Evolutionary conservation across 2,113 vertebrate species (phyloP), one percentile per base, ranked within the genome.

Genomic region (Jacana jacana): DNA sequence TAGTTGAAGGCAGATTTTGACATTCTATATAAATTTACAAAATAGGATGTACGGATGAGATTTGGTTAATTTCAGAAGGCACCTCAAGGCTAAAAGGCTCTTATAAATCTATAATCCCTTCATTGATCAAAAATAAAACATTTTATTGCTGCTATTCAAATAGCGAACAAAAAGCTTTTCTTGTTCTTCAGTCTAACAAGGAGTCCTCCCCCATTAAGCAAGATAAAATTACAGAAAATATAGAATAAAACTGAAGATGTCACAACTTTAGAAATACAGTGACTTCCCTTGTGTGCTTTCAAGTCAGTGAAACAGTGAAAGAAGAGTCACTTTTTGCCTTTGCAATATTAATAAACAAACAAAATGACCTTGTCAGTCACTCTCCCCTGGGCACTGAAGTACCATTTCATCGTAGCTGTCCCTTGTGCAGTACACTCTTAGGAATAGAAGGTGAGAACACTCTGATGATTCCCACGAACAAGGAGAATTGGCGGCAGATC

Each of bases 361-460:
- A n/a, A n/a, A n/a, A n/a, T n/a, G 95, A 97, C 81, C 80, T 88
- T 28, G 17, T 91, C 96, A 96, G 97, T 93, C 95, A 86, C 96
- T 97, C 96, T 93, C 80, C 81, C 78, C 72, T 61, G 97, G 97
- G 95, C 95, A 97, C 95, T 93, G 94, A 96, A 98, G 98, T 98
- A 97, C 97, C 96, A 94, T 97, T 94, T 96, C 95, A 91, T 81
- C 71, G 73, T 72, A 60, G 95, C 80, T 95, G 89, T 86, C 92
- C 66, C 66, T 31, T 33, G 14, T 65, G 91, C 60, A 76, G 80
- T 68, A 91, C 86, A 91, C 86, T 52, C 93, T 98, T 99, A 99
- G 11, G 99, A 99, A 95, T 99, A 99, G 98, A 99, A 99, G 64
- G 99, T 99, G 93, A 99, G 99, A 95, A 99, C 99, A 28, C 99